Conservation (phyloP, 2,113 vertebrate species). For the Oriolus oriolus region DNA sequence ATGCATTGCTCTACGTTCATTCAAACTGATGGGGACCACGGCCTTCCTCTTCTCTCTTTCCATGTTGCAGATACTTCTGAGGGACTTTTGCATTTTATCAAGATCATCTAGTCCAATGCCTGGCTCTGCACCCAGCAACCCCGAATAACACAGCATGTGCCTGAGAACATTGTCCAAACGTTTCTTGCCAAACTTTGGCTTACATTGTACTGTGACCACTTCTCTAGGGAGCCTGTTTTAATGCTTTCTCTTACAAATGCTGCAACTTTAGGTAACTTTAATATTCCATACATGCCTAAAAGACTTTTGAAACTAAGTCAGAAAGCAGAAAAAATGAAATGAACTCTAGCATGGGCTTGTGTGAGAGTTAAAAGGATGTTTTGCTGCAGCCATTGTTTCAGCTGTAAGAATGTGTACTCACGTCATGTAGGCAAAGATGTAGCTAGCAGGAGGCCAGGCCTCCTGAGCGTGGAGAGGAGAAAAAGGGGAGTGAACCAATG, state of each 20-base stretch:
- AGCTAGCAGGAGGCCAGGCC: neutral
- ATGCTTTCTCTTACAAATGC: neutral
- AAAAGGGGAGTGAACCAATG: neutral
- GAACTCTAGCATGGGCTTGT: neutral
- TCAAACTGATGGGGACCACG: neutral
- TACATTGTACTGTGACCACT: neutral
- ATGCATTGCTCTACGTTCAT: neutral
- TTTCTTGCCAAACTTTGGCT: neutral
- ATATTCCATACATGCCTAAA: neutral
- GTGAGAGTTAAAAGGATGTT: neutral
- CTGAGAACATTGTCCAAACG: rapidly evolving
- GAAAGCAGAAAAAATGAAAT: neutral
- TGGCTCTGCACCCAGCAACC: neutral
- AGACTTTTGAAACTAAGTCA: neutral
- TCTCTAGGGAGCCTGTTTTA: neutral
- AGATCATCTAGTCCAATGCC: neutral
- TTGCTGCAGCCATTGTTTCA: neutral
- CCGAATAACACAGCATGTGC: neutral
- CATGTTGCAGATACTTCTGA: neutral
- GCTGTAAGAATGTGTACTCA: neutral
- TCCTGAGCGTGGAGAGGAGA: too few relatives aligned
- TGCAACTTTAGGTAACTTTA: neutral
- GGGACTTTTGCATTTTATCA: neutral
- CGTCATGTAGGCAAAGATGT: neutral
- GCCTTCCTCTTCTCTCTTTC: neutral